Base-by-base conservation (phyloP, 2,888 invertebrate species). In the Epirrhoe alternata region DNA sequence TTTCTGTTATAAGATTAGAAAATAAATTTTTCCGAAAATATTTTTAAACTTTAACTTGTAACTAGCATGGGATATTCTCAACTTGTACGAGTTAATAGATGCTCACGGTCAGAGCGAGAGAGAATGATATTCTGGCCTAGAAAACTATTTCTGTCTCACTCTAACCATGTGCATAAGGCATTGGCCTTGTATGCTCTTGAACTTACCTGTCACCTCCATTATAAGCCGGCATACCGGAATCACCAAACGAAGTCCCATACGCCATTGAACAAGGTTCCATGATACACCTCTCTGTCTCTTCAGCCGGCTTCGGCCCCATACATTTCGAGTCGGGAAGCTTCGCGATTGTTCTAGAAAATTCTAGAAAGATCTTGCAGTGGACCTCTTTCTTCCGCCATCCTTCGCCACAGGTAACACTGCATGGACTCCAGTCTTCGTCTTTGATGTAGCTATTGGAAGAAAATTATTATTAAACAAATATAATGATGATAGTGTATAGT, bases 351-450 rank as follows among this genome's bases (percentile, higher is more conserved):
- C 96, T 95, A 64, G 98, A 97, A 87, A 98, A 98, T 86, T 98
- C 98, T 69, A 99, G 93, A 89, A 97, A 98, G 78, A 99, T 98
- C 93, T 97, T 98, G 92, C 99, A 99, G 77, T 97, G 96, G n/a
- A 98, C 98, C 77, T 96, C 95, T 38, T 98, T 95, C 72, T 95
- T 96, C n/a, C 97, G 94, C 75, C 96, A 94, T 0, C 99, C 99
- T 84, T 97, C 97, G 0, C 99, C 99, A 84, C 99, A 99, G 0
- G 97, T 96, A 0, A 96, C 97, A 77, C 97, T 98, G 92, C 99
- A 99, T 0, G 97, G 95, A 1, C 98, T 96, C 98, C 98, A 99
- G 61, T 97, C 97, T 8, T 89, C 90, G 68, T 98, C 98, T 70
- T 97, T 96, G 80, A 98, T 96, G 93, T 97, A 99, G 84, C 99